Base-by-base conservation (phyloP, 2,888 invertebrate genomes). In the Steinernema carpocapsae region DNA sequence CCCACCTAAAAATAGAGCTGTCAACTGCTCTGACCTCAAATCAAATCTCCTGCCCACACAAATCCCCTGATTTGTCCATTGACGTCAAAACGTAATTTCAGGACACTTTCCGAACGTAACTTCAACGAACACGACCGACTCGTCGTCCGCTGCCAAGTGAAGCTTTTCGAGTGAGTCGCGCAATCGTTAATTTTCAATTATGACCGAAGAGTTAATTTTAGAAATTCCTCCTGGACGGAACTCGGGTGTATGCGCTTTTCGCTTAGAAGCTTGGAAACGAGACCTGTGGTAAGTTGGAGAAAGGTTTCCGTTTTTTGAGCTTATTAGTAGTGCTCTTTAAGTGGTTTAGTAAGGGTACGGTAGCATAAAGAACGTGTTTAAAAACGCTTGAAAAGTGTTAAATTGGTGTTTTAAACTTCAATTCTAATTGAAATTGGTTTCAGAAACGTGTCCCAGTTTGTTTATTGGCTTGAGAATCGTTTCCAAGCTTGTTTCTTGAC, bases 161-260 rank as follows among this genome's bases (percentile, higher is more conserved):
- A 64, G 17, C 52, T 24, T 24, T 52, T 22, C 24, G 52, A 52
- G 52, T 52, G 24, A 52, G 52, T 52, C 52, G 6, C 24, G 12
- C 6, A 48, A 48, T 19, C 48, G 52, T 22, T 12, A 19, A 12
- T 22, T 52, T 22, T 52, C 52, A 19, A 22, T 37, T 37, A 37
- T 17, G 17, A 48, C 17, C 14, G 6, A 48, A 10, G 32, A 6
- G 26, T 17, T 32, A 12, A n/a, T 64, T 64, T 17, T n/a, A 64
- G 64, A 12, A 26, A 64, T n/a, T n/a, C n/a, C 14, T 64, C 64
- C 12, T 64, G 64, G 64, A 64, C 64, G 29, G 29, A 32, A 64
- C n/a, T 84, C 32, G 84, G 84, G 46, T 80, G 82, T 51, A 84
- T 84, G 84, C 77, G 81, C 12, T 84, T 84, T 74, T 82, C 83